These are phyloP conservation scores for Elachura formosa DNA, from an alignment of 2,113 vertebrate species.

Conservation along the genomic window DNA sequence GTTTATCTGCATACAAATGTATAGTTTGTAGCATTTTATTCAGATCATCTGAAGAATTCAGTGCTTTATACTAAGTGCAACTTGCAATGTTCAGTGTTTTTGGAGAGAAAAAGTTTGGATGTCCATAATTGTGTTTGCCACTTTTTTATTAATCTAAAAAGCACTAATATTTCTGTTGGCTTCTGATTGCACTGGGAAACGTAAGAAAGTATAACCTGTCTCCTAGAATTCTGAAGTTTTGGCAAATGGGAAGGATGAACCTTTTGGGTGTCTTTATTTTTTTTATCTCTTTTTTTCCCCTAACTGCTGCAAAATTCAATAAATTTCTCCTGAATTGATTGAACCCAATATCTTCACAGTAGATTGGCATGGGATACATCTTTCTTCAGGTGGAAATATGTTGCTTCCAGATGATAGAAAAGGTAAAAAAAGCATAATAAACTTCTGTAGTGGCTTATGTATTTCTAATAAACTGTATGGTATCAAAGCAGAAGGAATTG, in stretches of 20 bases:
- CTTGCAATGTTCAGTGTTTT: neutral
- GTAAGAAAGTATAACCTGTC: neutral
- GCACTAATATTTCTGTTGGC: neutral
- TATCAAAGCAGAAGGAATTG: neutral
- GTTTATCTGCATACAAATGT: neutral
- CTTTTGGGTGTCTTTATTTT: neutral
- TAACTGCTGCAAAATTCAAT: constrained; percentile 83
- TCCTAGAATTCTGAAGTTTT: neutral
- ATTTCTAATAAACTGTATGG: neutral
- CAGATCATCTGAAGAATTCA: neutral
- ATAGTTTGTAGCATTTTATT: neutral
- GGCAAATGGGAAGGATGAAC: neutral
- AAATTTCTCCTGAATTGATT: constrained; percentile 81
- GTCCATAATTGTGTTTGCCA: neutral
- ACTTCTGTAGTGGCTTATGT: neutral
- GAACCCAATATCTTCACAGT: constrained; percentile 69
- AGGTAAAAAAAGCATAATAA: constrained; percentile 67
- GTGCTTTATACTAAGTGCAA: neutral
- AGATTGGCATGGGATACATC: constrained; percentile 70
- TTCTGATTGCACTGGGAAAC: neutral
- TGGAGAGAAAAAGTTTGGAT: neutral
- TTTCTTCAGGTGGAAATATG: constrained; percentile 59
- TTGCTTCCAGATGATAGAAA: constrained; percentile 43
- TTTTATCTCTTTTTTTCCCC: neutral
- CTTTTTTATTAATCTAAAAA: neutral